phyloP scores from a whole-genome alignment of 2,797 vertebrate species.

The Tapirus indicus region DNA sequence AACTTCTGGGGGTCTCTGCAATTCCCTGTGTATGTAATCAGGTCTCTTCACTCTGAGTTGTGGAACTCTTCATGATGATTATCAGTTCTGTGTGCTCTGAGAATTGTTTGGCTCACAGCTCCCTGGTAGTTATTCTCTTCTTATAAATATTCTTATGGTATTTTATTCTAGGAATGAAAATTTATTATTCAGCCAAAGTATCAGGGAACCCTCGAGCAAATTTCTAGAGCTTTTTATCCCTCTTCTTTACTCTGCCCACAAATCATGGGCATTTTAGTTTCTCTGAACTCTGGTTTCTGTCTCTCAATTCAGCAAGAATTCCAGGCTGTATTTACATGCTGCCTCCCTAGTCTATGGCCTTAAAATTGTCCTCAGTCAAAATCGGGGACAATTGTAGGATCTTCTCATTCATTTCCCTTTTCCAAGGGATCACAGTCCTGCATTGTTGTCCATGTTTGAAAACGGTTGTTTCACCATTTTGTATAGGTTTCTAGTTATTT shows the following conservation, averaged over 20 bases:
- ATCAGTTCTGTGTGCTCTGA: not conserved
- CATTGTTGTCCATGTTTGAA: not conserved
- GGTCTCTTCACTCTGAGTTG: not conserved
- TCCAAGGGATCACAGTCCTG: not conserved
- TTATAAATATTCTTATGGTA: not conserved
- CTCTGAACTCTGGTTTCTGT: not conserved
- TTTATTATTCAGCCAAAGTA: not conserved
- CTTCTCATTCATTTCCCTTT: not conserved
- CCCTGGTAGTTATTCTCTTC: not conserved
- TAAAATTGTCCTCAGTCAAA: not conserved
- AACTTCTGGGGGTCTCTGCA: not conserved
- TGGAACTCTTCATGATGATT: not conserved
- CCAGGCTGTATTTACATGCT: not conserved
- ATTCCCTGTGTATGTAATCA: not conserved
- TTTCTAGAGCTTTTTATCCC: not conserved
- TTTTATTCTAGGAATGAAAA: not conserved
- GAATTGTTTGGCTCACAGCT: not conserved
- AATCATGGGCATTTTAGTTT: not conserved
- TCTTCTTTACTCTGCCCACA: not conserved
- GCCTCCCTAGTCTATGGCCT: not conserved
- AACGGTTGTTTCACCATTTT: constrained; percentile 32
- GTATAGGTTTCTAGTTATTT: constrained; percentile 1
- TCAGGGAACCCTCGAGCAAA: not conserved
- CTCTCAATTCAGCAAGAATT: not conserved
- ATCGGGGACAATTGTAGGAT: not conserved